Evolutionary conservation across 2,113 vertebrate genomes (phyloP).

Genomic region (Phrynosoma blainvillii): DNA sequence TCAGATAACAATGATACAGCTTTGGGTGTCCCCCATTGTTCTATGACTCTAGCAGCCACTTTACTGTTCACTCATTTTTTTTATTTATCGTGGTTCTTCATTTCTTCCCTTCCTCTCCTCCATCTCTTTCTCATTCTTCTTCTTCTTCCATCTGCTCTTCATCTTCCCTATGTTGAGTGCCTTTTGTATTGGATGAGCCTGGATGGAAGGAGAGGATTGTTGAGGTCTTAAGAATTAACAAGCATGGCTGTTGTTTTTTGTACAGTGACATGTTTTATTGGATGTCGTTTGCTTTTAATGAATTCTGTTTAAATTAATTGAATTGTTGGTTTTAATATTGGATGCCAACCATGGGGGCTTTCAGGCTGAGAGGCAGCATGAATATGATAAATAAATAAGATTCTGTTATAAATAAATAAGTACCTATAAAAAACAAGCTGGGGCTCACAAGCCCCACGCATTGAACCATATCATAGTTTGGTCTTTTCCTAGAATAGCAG

Average conservation of each 20-base stretch:
- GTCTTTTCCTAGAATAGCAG: neutral
- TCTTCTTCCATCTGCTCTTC: neutral
- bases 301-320: constrained; percentile 26
- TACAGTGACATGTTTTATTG: neutral
- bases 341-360: neutral
- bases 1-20: no score
- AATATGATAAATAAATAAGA: neutral
- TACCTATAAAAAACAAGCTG: no score
- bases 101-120: neutral
- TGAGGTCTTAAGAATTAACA: neutral
- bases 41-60: no score
- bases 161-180: neutral
- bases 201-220: neutral
- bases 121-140: neutral
- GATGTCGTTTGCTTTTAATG: neutral
- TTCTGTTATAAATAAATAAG: neutral
- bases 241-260: neutral
- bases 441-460: neutral
- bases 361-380: neutral
- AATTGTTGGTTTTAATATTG: constrained; percentile 6
- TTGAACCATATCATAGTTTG: no score
- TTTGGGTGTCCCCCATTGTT: no score
- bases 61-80: no score
- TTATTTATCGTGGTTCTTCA: neutral
- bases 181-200: neutral